A percentile compares a stretch with the other conserved stretches of the same genome.
These are phyloP conservation scores for Eufriesea mexicana DNA, from an alignment of 1,140 invertebrate genomes.

Conservation along the genomic window DNA sequence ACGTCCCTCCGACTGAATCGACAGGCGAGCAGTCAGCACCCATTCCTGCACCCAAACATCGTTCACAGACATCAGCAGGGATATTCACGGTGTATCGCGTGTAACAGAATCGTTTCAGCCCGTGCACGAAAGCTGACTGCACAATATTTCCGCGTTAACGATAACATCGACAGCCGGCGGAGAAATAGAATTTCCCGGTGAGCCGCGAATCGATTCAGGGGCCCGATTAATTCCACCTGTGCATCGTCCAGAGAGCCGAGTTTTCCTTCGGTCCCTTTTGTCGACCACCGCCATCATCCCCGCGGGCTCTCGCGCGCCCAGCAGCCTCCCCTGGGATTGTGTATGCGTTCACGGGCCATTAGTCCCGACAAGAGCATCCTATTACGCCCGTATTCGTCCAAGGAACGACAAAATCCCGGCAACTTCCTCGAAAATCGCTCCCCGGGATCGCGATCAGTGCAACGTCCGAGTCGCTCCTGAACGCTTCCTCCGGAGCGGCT, in stretches of 20 bases:
- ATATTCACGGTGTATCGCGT: conserved; percentile 12
- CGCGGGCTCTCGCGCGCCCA: background rate
- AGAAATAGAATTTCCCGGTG: conserved; percentile 36
- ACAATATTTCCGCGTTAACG: conserved; percentile 35
- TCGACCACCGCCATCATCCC: conserved; percentile 5
- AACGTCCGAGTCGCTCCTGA: too few relatives aligned
- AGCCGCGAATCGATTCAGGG: conserved; percentile 20
- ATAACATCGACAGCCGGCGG: conserved; percentile 22
- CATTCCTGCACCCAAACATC: background rate
- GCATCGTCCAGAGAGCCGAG: background rate
- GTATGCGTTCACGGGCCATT: conserved; percentile 57
- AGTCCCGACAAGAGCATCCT: conserved; percentile 53
- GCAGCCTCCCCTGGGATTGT: background rate
- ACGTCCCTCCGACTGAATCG: background rate
- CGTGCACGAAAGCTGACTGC: conserved; percentile 28
- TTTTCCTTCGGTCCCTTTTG: conserved; percentile 21
- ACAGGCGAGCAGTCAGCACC: background rate
- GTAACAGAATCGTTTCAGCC: conserved; percentile 24
- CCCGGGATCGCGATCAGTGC: background rate
- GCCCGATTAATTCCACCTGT: conserved; percentile 42
- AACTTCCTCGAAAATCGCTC: background rate
- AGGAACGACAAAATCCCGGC: conserved; percentile 1
- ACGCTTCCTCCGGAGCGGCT: too few relatives aligned
- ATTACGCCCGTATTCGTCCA: conserved; percentile 33
- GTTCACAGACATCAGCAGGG: background rate